Percentiles rank a stretch among this genome's conserved stretches.
Conservation (phyloP, 2,113 vertebrate genomes). For the Psittacula cyanocephala region DNA sequence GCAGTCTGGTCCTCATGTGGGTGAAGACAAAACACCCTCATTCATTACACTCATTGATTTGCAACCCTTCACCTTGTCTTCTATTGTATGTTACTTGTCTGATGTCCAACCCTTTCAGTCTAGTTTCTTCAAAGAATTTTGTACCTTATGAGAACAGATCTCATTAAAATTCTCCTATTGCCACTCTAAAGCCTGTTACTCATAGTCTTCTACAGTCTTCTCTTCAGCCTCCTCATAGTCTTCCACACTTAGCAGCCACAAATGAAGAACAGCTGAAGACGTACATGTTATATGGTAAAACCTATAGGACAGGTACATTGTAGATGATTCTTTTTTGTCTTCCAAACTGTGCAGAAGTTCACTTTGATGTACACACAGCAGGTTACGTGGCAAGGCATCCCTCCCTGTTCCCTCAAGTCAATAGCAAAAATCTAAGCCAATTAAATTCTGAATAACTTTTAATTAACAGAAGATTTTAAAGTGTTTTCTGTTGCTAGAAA, state of each 20-base stretch:
- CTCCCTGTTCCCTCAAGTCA: not conserved
- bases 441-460: not conserved
- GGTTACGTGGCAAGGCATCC: not conserved
- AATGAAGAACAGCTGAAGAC: not conserved
- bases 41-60: not conserved
- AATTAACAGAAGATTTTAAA: not conserved
- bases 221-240: not conserved
- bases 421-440: not conserved
- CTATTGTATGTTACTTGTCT: not conserved
- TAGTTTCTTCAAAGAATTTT: not conserved
- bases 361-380: not conserved
- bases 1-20: not conserved
- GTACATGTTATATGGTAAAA: not conserved
- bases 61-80: not conserved
- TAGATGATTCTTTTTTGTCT: accelerated
- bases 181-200: not conserved
- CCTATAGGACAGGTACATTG: accelerated
- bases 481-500: not conserved
- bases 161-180: not conserved
- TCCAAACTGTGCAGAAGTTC: not conserved
- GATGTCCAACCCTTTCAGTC: not conserved
- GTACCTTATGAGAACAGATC: not conserved
- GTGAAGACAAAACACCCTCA: not conserved
- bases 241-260: not conserved
- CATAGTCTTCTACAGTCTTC: not conserved